Base-by-base conservation (phyloP, 2,797 vertebrate genomes). In the Anas acuta region DNA sequence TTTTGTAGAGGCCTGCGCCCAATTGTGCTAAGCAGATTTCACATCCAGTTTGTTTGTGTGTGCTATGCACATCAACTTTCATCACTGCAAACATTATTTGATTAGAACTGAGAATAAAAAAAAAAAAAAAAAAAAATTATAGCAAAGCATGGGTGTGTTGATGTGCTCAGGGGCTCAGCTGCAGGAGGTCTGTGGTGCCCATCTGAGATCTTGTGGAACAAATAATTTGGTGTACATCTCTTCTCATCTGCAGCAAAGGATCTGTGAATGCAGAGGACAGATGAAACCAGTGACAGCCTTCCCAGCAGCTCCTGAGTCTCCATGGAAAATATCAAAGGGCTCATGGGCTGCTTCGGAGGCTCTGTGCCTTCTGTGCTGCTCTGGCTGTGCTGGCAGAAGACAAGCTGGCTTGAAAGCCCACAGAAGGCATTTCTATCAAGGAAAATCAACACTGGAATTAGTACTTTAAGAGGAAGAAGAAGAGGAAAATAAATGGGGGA, bases 301-400 rank as follows among this genome's bases (percentile, higher is more conserved):
- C 22, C n/a, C 64, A 30, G 26, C 33, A 45, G 23, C 47, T 43
- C 22, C 37, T 45, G 32, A 18, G 16, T 20, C 47, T 33, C 47
- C 19, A 30, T 47, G n/a, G 20, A 21, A 80, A 18, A 26, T 33
- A 13, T 49, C 28, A 33, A 32, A 41, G 19, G 14, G 20, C 20
- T 23, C 0, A 0, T 0, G 3, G 28, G 5, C 25, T 0, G 0
- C 6, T 58, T 18, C 5, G 33, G 76, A 4, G 12, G 7, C 32
- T 0, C 32, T 0, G 19, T 6, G 16, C n/a, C 33, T n/a, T 21
- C 87, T 37, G 66, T 7, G 3, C 54, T 14, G 41, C 23, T 39
- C 16, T 11, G 6, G 5, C 54, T 21, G 28, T 21, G 41, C 51
- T 56, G 62, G 26, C 32, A 13, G 74, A 18, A 3, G 1, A 6